Percentiles rank a stretch among this genome's conserved stretches.
Conservation (phyloP, 2,888 invertebrate species). For the Ophioninae sp. region DNA sequence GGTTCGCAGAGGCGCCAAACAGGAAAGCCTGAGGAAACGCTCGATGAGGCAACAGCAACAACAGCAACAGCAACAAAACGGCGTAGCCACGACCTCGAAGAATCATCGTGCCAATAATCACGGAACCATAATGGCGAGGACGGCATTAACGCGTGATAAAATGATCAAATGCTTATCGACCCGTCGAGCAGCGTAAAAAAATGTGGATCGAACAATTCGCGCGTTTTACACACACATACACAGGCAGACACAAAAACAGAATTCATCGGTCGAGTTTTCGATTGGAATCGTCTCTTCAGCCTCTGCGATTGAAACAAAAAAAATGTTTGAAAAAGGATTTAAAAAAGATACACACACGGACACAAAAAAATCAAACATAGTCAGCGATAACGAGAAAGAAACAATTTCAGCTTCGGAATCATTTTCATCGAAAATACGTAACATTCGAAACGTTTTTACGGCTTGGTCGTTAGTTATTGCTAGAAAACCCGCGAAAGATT, state of each 20-base stretch:
- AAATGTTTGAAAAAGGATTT: slow-evolving; percentile 5
- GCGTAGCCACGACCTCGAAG: slow-evolving; percentile 68
- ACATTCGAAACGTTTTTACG: slow-evolving; percentile 68
- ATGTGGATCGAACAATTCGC: neutral
- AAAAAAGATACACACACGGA: neutral
- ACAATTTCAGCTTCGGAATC: slow-evolving; percentile 15
- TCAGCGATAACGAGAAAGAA: slow-evolving; percentile 23
- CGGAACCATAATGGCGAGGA: slow-evolving; percentile 33
- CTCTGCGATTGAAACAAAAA: neutral
- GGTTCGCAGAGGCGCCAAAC: slow-evolving; percentile 78
- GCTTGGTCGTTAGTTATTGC: slow-evolving; percentile 65
- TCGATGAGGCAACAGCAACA: slow-evolving; percentile 68
- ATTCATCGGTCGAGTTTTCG: no score
- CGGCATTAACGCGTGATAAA: slow-evolving; percentile 44
- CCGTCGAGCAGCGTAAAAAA: slow-evolving; percentile 47
- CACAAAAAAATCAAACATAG: slow-evolving; percentile 37
- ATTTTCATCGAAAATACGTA: slow-evolving; percentile 41
- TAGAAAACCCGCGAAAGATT: slow-evolving; percentile 23
- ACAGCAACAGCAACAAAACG: slow-evolving; percentile 50
- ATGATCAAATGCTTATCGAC: slow-evolving; percentile 40
- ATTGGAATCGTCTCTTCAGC: no score
- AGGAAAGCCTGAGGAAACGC: slow-evolving; percentile 77
- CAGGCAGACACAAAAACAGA: neutral
- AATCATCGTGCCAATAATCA: slow-evolving; percentile 36
- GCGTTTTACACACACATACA: slow-evolving; percentile 1